A percentile compares a stretch with the other conserved stretches of the same genome.
These are phyloP conservation scores for Arnoldichthys spilopterus DNA, from an alignment of 2,797 vertebrate species.

Conservation along the genomic window DNA sequence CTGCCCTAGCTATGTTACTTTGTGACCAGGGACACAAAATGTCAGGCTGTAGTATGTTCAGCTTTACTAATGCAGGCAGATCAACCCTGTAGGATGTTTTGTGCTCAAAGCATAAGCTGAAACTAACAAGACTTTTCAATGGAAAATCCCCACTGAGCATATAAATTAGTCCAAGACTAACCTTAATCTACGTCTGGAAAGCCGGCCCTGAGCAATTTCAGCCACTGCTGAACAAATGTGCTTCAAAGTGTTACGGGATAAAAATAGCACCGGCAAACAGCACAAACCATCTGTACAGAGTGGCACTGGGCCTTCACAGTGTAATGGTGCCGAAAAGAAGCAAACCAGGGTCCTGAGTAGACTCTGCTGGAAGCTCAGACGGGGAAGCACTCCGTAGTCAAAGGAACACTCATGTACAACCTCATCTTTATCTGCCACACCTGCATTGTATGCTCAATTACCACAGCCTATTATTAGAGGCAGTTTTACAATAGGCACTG, in stretches of 20 bases:
- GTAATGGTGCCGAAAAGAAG: neutral
- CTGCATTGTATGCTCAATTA: neutral
- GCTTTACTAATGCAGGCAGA: neutral
- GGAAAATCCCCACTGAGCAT: neutral
- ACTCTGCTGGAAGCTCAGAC: neutral
- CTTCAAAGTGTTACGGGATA: slow-evolving; percentile 42
- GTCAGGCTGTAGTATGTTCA: no score
- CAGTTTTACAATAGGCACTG: no score
- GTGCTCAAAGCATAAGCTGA: neutral
- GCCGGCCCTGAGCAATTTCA: slow-evolving; percentile 17
- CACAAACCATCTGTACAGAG: neutral
- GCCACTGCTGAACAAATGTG: slow-evolving; percentile 47
- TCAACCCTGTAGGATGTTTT: neutral
- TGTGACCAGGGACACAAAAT: no score
- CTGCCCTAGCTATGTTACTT: no score
- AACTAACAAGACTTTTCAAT: neutral
- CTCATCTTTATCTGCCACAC: neutral
- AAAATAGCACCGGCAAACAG: slow-evolving; percentile 42
- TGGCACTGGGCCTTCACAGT: neutral
- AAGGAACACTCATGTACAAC: neutral
- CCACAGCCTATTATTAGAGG: neutral
- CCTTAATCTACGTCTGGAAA: slow-evolving; percentile 11
- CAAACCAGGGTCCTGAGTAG: neutral
- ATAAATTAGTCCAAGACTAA: slow-evolving; percentile 13
- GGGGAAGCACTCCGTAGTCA: neutral